Conservation (phyloP, 2,113 vertebrate species). For the Corythornis vintsioides region DNA sequence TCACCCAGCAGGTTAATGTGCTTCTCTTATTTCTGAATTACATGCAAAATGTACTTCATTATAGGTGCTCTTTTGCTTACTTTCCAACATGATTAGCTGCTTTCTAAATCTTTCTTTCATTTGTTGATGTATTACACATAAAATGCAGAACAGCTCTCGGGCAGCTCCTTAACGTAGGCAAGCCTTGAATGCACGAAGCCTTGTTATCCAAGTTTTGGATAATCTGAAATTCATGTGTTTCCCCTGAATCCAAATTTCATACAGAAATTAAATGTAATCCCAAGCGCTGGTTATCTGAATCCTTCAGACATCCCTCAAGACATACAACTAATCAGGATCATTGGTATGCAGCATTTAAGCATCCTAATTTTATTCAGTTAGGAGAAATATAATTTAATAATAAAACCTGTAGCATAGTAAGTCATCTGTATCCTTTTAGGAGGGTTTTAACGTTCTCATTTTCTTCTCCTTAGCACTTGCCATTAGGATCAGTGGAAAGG, state of each 20-base stretch:
- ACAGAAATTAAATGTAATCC: slow-evolving; percentile 23
- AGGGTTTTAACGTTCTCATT: background rate
- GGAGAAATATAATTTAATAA: slow-evolving; percentile 5
- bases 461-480: background rate
- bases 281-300: slow-evolving; percentile 26
- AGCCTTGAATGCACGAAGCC: background rate
- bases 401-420: background rate
- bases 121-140: background rate
- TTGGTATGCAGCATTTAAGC: background rate
- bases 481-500: background rate
- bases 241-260: background rate
- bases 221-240: background rate
- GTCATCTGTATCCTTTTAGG: slow-evolving; percentile 1
- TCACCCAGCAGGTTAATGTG: background rate
- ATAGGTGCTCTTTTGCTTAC: background rate
- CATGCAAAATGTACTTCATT: background rate
- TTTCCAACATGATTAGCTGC: background rate
- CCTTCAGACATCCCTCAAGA: slow-evolving; percentile 37
- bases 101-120: background rate
- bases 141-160: background rate
- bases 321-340: background rate
- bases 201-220: background rate
- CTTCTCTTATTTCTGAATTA: background rate
- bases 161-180: background rate
- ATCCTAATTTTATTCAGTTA: slow-evolving; percentile 21